These are phyloP conservation scores for Tamias sibiricus DNA, from an alignment of 2,113 vertebrate genomes.

Conservation along the genomic window DNA sequence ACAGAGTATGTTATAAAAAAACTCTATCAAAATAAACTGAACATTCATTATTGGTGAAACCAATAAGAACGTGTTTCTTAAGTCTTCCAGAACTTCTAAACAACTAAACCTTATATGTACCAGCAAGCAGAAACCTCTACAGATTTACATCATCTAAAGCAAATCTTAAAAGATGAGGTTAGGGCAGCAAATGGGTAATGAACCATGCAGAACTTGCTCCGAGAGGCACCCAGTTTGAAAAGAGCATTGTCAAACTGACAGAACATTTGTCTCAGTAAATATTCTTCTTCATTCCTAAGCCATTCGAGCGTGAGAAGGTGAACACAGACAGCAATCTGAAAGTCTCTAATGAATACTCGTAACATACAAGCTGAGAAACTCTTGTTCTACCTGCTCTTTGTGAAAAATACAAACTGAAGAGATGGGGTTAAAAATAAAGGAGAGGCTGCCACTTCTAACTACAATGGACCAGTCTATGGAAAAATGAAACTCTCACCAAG, in stretches of 20 bases:
- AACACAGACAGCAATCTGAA: constrained; percentile 75
- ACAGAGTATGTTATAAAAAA: not conserved
- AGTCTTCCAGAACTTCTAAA: constrained; percentile 50
- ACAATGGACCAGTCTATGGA: not conserved
- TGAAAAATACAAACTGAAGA: constrained; percentile 37
- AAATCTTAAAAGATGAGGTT: constrained; percentile 81
- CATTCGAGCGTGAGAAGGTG: constrained; percentile 81
- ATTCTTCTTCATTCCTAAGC: constrained; percentile 79
- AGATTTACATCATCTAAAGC: constrained; percentile 65
- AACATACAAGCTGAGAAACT: constrained; percentile 68
- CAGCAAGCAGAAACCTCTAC: constrained; percentile 71
- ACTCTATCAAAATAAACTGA: constrained; percentile 42
- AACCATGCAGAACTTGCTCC: constrained; percentile 74
- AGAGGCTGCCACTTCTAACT: not conserved
- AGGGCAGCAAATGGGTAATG: constrained; percentile 72
- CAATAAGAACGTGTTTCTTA: not conserved
- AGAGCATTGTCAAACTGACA: constrained; percentile 82
- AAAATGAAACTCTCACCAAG: constrained; percentile 14
- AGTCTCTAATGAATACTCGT: constrained; percentile 78
- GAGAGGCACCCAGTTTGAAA: constrained; percentile 79
- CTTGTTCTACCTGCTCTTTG: constrained; percentile 47
- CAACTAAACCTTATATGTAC: not conserved
- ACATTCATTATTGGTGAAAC: constrained; percentile 40
- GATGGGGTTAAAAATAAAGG: constrained; percentile 31
- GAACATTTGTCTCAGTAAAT: constrained; percentile 84